Conservation (phyloP, 1,140 invertebrate genomes). For the Adoxophyes honmai region DNA sequence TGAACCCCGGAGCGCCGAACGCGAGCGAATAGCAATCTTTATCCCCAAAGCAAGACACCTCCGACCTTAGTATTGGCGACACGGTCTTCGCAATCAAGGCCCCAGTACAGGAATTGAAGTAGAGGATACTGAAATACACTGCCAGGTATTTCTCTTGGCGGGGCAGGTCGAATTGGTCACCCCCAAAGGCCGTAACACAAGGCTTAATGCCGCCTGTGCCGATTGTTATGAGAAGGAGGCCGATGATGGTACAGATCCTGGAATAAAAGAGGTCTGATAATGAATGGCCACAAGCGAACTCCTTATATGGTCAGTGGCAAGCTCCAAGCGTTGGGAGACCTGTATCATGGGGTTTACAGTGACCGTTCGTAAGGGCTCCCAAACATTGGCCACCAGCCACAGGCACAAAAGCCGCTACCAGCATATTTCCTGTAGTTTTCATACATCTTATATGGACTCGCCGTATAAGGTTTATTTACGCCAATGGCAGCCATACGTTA, state of each 20-base stretch:
- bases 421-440: no score
- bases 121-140: constrained; percentile 85
- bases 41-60: constrained; percentile 81
- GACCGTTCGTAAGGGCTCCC: no score
- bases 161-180: constrained; percentile 88
- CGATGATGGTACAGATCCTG: constrained; percentile 74
- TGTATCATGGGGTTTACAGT: no score
- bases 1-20: constrained; percentile 83
- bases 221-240: constrained; percentile 83
- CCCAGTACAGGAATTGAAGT: constrained; percentile 83
- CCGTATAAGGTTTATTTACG: no score
- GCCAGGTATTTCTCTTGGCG: constrained; percentile 78
- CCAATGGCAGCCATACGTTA: no score
- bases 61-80: constrained; percentile 81
- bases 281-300: no score
- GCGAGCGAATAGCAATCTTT: constrained; percentile 84
- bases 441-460: no score
- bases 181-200: constrained; percentile 93
- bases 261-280: constrained; percentile 21
- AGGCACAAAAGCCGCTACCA: no score
- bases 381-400: no score
- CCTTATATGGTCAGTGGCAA: no score
- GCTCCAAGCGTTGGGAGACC: no score
- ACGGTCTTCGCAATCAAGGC: constrained; percentile 82
- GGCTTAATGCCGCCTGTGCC: constrained; percentile 95